These are phyloP conservation scores for Stichodactyla helianthus DNA, from an alignment of 64 coral and sea anemone species.

Conservation along the genomic window DNA sequence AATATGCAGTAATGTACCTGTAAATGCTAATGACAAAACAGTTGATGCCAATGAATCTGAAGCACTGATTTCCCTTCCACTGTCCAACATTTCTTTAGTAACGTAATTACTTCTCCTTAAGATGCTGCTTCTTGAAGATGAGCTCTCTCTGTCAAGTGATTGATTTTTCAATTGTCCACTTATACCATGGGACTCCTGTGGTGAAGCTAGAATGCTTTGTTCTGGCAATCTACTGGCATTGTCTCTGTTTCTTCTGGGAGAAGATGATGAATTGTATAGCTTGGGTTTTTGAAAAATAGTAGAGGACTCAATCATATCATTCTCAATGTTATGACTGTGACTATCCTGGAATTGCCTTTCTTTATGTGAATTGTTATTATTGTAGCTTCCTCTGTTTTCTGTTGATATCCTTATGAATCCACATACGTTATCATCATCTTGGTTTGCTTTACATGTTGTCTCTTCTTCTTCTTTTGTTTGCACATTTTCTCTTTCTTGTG, in stretches of 20 bases:
- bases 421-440: not conserved
- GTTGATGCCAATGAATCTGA: slow-evolving; percentile 27
- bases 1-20: not conserved
- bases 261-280: not conserved
- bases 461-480: not conserved
- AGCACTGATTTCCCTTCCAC: not conserved
- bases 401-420: not conserved
- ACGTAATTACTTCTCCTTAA: not conserved
- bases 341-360: not conserved
- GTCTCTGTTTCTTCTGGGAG: not conserved
- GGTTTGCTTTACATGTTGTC: not conserved
- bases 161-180: not conserved
- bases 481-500: not conserved
- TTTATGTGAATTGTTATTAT: not conserved
- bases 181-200: not conserved
- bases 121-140: not conserved
- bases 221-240: not conserved
- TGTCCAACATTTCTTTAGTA: not conserved
- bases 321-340: not conserved
- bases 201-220: not conserved
- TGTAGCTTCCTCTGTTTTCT: not conserved
- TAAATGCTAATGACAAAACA: slow-evolving; percentile 19
- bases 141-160: not conserved
- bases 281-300: slow-evolving; percentile 8
- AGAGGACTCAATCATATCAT: not conserved